Percentiles rank a stretch among this genome's conserved stretches.
phyloP scores from a whole-genome alignment of 2,797 vertebrate species.

The Anguilla megastoma region DNA sequence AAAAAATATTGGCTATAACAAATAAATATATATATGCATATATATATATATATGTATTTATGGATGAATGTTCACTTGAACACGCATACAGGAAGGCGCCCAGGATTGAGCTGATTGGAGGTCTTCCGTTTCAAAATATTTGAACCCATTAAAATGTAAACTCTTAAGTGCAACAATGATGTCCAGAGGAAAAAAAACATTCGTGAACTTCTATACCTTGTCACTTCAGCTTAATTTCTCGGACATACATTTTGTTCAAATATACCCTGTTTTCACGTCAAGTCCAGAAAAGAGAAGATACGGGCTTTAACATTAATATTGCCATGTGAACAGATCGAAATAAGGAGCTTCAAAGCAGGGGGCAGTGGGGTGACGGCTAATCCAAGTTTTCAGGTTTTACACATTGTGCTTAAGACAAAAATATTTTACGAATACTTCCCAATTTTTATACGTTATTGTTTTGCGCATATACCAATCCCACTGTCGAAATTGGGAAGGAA shows the following conservation, averaged over 20 bases:
- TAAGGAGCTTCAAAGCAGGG: constrained; percentile 45
- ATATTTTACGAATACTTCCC: constrained; percentile 22
- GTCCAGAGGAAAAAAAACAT: constrained; percentile 76
- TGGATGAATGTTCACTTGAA: constrained; percentile 92
- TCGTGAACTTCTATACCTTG: constrained; percentile 68
- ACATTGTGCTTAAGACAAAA: constrained; percentile 38
- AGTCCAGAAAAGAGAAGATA: constrained; percentile 83
- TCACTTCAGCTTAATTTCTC: constrained; percentile 75
- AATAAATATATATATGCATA: constrained; percentile 81
- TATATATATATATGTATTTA: constrained; percentile 62
- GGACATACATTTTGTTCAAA: constrained; percentile 95
- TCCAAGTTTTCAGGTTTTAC: constrained; percentile 48
- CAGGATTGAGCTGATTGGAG: constrained; percentile 74
- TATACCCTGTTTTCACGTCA: constrained; percentile 99
- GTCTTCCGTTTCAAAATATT: constrained; percentile 84
- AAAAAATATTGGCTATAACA: constrained; percentile 92
- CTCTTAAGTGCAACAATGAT: constrained; percentile 99
- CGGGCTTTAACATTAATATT: constrained; percentile 67
- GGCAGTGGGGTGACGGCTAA: constrained; percentile 48
- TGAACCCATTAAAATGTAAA: constrained; percentile 97
- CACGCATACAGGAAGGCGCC: constrained; percentile 85
- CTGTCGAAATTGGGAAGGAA: constrained; percentile 23
- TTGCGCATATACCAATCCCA: not conserved
- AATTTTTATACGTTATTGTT: constrained; percentile 20
- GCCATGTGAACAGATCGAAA: constrained; percentile 63